Evolutionary conservation across 2,888 invertebrate species (phyloP).

Genomic region (Stegana nigrithorax): DNA sequence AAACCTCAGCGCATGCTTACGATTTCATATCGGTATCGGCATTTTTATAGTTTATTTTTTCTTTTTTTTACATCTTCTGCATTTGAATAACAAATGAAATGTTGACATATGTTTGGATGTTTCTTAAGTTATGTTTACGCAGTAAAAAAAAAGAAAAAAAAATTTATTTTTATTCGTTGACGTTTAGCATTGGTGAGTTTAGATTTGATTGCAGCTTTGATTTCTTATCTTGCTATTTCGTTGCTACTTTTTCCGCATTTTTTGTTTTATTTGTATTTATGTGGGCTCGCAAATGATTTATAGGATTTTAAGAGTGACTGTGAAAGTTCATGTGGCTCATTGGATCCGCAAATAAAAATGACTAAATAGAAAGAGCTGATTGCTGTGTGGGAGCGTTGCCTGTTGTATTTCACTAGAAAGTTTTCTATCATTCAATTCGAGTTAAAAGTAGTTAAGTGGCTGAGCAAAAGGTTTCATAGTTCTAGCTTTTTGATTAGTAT

Average conservation of each 20-base stretch:
- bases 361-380: too few species aligned
- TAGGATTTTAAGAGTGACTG: neutral
- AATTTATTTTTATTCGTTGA: slow-evolving; percentile 22
- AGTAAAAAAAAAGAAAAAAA: slow-evolving; percentile 21
- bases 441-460: too few species aligned
- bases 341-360: too few species aligned
- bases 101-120: slow-evolving; percentile 63
- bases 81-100: slow-evolving; percentile 64
- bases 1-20: too few species aligned
- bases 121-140: slow-evolving; percentile 36
- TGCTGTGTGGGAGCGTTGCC: too few species aligned
- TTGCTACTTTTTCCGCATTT: neutral
- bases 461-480: too few species aligned
- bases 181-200: neutral
- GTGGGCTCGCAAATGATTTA: slow-evolving; percentile 18
- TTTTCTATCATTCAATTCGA: too few species aligned
- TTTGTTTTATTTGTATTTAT: neutral
- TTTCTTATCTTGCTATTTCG: neutral
- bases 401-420: too few species aligned
- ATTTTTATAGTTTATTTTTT: neutral
- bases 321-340: too few species aligned
- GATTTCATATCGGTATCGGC: too few species aligned
- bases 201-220: neutral
- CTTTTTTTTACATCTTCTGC: slow-evolving; percentile 40
- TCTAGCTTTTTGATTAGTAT: too few species aligned